Percentiles rank a stretch among this genome's conserved stretches.
Evolutionary conservation across 2,797 vertebrate genomes (phyloP).

Genomic region (Neopelma chrysocephalum): DNA sequence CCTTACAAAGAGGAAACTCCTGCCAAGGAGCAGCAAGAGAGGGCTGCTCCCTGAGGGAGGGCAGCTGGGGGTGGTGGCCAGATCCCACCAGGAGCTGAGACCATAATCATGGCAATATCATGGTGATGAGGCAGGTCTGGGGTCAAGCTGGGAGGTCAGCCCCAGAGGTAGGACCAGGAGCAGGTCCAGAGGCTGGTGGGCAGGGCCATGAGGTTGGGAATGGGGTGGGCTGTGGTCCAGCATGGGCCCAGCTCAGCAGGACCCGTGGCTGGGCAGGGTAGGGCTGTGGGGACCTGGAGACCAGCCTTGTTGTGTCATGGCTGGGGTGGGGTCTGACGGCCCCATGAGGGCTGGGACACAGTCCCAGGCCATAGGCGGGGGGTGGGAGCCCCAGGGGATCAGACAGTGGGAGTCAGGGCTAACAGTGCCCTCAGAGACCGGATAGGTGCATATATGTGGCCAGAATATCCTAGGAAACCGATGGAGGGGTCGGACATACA

Average conservation of each 20-base stretch:
- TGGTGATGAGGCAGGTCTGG: not conserved
- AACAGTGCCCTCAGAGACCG: not conserved
- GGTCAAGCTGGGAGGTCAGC: not conserved
- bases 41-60: not conserved
- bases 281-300: not conserved
- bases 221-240: not conserved
- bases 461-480: not conserved
- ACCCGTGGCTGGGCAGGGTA: not conserved
- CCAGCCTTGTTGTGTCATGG: rapidly evolving
- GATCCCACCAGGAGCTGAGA: not conserved
- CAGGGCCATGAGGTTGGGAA: not conserved
- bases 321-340: not conserved
- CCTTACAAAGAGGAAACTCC: not conserved
- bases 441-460: not conserved
- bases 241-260: rapidly evolving
- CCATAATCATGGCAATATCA: no score
- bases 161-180: not conserved
- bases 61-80: no score
- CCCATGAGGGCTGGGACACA: not conserved
- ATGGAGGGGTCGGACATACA: rapidly evolving
- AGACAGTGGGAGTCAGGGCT: not conserved
- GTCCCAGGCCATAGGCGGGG: not conserved
- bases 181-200: not conserved
- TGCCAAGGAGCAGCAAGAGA: not conserved
- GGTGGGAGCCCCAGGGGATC: no score